Evolutionary conservation across 2,113 vertebrate genomes (phyloP), one percentile per base, ranked within the genome.

Genomic region (Heterochromis multidens): DNA sequence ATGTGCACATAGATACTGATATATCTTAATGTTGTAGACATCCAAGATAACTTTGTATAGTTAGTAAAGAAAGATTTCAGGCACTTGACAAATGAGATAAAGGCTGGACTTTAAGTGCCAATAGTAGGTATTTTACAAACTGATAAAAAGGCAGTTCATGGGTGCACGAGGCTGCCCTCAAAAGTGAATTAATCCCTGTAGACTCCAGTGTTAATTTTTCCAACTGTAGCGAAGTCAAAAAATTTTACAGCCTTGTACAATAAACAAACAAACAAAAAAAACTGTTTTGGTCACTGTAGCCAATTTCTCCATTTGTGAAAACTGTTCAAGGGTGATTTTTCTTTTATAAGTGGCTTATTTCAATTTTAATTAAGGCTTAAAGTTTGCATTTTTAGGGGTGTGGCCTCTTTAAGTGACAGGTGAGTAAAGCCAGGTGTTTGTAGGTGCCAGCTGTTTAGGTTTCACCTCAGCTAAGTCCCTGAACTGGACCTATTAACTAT

Each of bases 181-280:
- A 7, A 1, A 40, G 13, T 43, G 0, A 67, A 17, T 46, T 27
- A 23, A 43, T 67, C 23, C 4, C 0, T 14, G 27, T 9, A 46
- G 14, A 4, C 46, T 7, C 46, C 37, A 37, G 37, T 16, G 16
- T 46, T 70, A 70, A 70, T 27, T 23, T 46, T 23, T 27, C 21
- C 37, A 10, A 2, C 2, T 27, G 4, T 5, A 4, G 43, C 37
- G 10, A 40, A 46, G 14, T 49, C 5, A 16, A 49, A 43, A 13
- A 3, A 16, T 2, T 16, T 16, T 16, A 49, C 43, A 49, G 14
- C 43, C 14, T 49, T 4, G 13, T 4, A 7, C 35, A 37, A 37
- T 8, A 33, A 33, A 33, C 33, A 33, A 33, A 0, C 31, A n/a
- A 37, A 37, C 11, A 65, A 14, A 43, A 43, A 12, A 67, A 67